Evolutionary conservation across 2,113 vertebrate genomes (phyloP).

Genomic region (Meles meles): DNA sequence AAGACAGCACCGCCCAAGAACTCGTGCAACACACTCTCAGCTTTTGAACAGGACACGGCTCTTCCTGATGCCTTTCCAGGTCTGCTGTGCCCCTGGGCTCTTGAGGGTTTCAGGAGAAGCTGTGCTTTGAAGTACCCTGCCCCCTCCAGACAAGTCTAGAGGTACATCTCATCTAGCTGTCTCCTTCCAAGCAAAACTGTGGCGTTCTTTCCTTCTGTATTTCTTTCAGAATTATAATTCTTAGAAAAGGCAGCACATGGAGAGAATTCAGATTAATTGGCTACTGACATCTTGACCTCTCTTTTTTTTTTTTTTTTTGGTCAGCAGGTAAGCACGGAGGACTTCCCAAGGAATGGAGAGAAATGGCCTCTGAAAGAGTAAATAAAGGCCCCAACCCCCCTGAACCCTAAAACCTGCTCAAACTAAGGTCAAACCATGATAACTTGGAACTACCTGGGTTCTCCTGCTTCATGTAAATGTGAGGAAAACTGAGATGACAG

Average conservation of each 20-base stretch:
- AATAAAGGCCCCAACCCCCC: background rate
- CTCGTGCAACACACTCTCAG: background rate
- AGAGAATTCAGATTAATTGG: background rate
- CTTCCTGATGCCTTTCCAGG: background rate
- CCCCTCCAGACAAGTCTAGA: background rate
- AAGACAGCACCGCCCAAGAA: background rate
- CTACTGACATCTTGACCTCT: background rate
- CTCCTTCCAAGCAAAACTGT: background rate
- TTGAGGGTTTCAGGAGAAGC: background rate
- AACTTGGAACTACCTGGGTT: background rate
- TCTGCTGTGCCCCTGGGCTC: background rate
- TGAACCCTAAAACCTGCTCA: background rate
- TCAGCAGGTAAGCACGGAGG: background rate
- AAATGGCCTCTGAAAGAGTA: background rate
- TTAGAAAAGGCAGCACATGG: background rate
- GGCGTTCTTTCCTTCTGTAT: background rate
- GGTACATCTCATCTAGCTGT: background rate
- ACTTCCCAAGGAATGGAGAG: background rate
- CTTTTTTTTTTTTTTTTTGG: background rate
- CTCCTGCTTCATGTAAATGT: background rate
- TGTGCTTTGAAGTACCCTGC: background rate
- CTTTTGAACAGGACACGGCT: background rate
- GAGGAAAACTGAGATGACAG: background rate
- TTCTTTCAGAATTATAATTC: conserved; percentile 22
- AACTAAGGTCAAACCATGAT: background rate